Conservation (phyloP, 2,888 invertebrate species). For the Mesorhabditis belari region DNA sequence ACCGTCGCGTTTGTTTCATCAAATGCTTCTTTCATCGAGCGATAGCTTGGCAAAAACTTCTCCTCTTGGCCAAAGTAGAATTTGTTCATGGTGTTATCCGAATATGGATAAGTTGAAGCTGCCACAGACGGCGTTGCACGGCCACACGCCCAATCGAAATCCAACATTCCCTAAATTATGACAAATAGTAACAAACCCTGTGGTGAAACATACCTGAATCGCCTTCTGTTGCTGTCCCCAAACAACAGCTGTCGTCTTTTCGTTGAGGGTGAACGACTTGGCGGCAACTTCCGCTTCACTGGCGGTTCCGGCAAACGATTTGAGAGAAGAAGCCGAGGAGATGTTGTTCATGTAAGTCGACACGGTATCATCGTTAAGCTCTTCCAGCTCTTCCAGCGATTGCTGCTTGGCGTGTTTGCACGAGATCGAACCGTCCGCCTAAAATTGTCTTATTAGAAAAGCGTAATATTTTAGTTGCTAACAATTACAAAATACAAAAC, state of each 20-base stretch:
- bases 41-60: slow-evolving; percentile 68
- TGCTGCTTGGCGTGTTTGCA: no score
- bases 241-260: slow-evolving; percentile 68
- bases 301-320: slow-evolving; percentile 82
- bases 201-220: no score
- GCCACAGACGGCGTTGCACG: slow-evolving; percentile 77
- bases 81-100: slow-evolving; percentile 91
- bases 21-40: slow-evolving; percentile 91
- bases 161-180: slow-evolving; percentile 88
- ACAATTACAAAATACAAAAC: no score
- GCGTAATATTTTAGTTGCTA: no score
- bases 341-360: no score
- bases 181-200: no score
- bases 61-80: slow-evolving; percentile 96
- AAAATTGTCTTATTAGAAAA: no score
- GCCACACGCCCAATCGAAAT: slow-evolving; percentile 88
- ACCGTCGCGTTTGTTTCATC: slow-evolving; percentile 91
- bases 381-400: no score
- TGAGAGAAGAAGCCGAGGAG: no score
- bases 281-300: slow-evolving; percentile 79
- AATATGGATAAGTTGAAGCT: slow-evolving; percentile 95
- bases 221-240: slow-evolving; percentile 99
- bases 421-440: no score
- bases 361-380: no score
- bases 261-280: slow-evolving; percentile 64